Percentiles rank a stretch among this genome's conserved stretches.
These are phyloP conservation scores for Spilogale gracilis DNA, from an alignment of 2,113 vertebrate species.

Conservation along the genomic window DNA sequence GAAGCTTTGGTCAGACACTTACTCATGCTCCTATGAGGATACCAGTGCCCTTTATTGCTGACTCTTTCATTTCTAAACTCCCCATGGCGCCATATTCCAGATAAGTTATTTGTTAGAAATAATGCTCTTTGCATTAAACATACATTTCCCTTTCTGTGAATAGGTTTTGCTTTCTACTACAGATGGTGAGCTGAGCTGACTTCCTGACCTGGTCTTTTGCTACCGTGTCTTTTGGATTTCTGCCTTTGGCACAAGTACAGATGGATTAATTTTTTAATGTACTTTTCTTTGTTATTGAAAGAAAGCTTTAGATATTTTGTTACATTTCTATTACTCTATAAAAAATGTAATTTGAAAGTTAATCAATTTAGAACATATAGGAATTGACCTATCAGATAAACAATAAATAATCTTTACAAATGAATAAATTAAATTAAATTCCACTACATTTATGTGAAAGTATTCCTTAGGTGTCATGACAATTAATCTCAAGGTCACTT, in stretches of 20 bases:
- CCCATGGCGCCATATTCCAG: background rate
- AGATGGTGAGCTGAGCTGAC: background rate
- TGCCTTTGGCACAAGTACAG: background rate
- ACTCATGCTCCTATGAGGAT: background rate
- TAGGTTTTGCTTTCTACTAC: background rate
- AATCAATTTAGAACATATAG: background rate
- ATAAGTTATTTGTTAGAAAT: slow-evolving; percentile 67
- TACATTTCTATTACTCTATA: background rate
- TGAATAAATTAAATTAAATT: background rate
- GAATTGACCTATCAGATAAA: background rate
- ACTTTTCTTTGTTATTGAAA: background rate
- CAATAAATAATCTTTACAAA: background rate
- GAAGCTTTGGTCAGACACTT: slow-evolving; percentile 17
- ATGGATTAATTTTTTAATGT: background rate
- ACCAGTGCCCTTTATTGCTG: slow-evolving; percentile 43
- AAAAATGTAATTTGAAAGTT: background rate
- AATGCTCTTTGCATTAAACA: slow-evolving; percentile 47
- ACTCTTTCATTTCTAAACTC: slow-evolving; percentile 64
- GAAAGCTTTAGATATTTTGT: background rate
- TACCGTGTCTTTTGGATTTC: background rate
- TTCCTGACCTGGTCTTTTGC: background rate
- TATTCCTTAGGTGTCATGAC: background rate
- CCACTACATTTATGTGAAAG: slow-evolving; percentile 12
- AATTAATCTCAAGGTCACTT: slow-evolving; percentile 21
- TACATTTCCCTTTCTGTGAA: slow-evolving; percentile 46